phyloP scores from a whole-genome alignment of 2,797 vertebrate genomes.

The Anomalospiza imberbis region DNA sequence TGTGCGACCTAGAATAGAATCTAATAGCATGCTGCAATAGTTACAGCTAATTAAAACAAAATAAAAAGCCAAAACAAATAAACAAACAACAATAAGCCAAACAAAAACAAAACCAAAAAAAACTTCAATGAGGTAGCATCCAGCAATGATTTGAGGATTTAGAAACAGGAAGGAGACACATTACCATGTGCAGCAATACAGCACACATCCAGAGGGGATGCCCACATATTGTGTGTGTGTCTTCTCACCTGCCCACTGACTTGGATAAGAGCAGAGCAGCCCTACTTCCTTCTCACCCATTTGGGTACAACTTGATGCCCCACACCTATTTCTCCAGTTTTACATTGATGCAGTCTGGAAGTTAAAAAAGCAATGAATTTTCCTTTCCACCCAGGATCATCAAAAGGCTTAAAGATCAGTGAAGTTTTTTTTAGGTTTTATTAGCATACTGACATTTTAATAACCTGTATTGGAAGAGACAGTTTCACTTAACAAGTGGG shows the following conservation, averaged over 20 bases:
- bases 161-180: neutral
- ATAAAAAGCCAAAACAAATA: neutral
- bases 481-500: neutral
- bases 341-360: neutral
- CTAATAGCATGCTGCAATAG: neutral
- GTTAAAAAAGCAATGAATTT: neutral
- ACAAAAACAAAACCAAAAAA: too few species aligned
- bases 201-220: neutral
- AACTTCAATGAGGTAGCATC: neutral
- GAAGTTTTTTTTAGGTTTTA: neutral
- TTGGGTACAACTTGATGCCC: neutral
- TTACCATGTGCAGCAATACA: neutral
- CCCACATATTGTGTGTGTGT: too few species aligned
- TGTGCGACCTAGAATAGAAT: neutral
- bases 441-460: neutral
- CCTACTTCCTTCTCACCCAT: neutral
- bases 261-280: neutral
- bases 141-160: neutral
- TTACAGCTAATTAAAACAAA: neutral
- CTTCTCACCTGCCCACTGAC: neutral
- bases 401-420: neutral
- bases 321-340: neutral
- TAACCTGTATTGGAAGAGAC: neutral
- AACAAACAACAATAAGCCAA: rapidly evolving
- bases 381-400: neutral